Evolutionary conservation across 2,888 invertebrate species (phyloP).

Genomic region (Hypercompe scribonia): DNA sequence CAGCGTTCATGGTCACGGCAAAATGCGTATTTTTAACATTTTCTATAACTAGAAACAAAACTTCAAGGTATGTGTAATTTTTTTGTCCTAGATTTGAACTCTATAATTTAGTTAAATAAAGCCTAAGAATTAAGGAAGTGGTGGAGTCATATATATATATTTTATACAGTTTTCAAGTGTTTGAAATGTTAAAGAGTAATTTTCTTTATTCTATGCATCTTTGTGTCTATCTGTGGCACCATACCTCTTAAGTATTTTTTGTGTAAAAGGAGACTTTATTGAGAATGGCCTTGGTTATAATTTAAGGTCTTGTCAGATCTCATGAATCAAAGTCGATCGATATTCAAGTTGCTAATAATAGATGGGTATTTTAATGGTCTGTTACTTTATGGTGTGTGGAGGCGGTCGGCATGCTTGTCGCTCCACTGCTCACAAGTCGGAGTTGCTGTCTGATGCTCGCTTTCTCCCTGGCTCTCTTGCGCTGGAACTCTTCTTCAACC

Average conservation of each 20-base stretch:
- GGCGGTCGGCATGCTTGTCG: conserved; percentile 86
- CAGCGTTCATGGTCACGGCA: conserved; percentile 18
- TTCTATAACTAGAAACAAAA: conserved; percentile 1
- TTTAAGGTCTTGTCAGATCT: neutral
- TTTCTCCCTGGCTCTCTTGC: conserved; percentile 92
- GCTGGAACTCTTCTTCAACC: conserved; percentile 95
- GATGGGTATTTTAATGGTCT: neutral
- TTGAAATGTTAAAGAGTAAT: neutral
- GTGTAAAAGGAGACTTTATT: no score
- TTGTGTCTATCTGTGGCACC: neutral
- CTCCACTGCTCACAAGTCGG: conserved; percentile 89
- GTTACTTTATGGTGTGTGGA: conserved; percentile 72
- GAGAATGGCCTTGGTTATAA: no score
- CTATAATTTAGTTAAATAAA: neutral
- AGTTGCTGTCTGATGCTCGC: conserved; percentile 92
- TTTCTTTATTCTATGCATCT: neutral
- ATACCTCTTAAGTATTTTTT: neutral
- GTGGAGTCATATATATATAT: neutral
- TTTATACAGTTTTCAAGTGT: neutral
- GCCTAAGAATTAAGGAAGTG: neutral
- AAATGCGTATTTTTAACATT: conserved; percentile 6
- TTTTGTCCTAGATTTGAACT: neutral
- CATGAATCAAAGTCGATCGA: neutral
- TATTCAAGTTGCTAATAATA: neutral
- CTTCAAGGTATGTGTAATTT: neutral